Base-by-base conservation (phyloP, 2,888 invertebrate genomes). In the Cephus pulcher region DNA sequence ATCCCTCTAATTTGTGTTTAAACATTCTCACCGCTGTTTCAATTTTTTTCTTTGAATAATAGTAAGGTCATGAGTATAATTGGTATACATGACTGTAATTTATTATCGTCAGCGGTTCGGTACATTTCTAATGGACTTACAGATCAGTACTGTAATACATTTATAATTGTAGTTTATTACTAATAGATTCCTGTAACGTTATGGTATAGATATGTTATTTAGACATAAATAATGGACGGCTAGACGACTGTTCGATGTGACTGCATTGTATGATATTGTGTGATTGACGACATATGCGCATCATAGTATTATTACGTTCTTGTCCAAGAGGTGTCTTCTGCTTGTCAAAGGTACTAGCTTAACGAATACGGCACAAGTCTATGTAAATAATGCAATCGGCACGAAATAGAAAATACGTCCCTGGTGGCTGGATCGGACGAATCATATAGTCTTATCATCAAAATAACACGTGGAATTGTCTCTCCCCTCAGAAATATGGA, bases 281-380 rank as follows among this genome's bases (percentile, higher is more conserved):
- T 37, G 34, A 23, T 35, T 33, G 15, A 74, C 6, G 74, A 74
- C 1, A 32, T 32, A 33, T 11, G 71, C 71, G 74, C 76, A 78
- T 35, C 35, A 77, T 78, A 76, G 76, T 73, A 78, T 75, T 74
- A 77, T 80, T 79, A 75, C 76, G 77, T 76, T 81, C 75, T 56
- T 86, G 85, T 86, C 86, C 89, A 88, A 89, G 89, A 89, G 89
- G 89, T 88, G 87, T 85, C 76, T 82, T 80, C 80, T 78, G 84
- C 83, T 82, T 83, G 74, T 79, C 78, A 79, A 81, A 76, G 73
- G 76, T 82, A 15, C 23, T 33, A 34, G 71, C 84, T 81, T 73
- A 71, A 80, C 32, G 73, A 68, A 73, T 56, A 75, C 73, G 77
- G 74, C 77, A 76, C 79, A 81, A 80, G 80, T 76, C 6, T 77